Evolutionary conservation across 2,888 invertebrate species (phyloP).

Genomic region (Anthoptus insignis): DNA sequence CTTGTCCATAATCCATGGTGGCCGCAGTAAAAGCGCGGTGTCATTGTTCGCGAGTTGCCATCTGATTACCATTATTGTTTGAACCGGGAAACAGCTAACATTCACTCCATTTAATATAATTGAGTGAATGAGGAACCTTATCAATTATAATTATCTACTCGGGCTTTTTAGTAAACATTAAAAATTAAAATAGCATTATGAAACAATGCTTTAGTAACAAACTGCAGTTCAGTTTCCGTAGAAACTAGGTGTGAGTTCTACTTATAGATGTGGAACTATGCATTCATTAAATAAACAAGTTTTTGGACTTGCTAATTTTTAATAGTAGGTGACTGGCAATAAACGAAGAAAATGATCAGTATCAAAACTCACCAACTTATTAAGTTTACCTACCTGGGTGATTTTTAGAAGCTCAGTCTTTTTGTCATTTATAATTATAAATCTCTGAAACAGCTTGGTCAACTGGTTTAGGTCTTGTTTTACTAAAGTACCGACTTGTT

Average conservation of each 20-base stretch:
- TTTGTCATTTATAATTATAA: too few species aligned
- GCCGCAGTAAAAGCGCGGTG: constrained; percentile 67
- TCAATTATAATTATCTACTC: constrained; percentile 75
- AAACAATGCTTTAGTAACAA: constrained; percentile 33
- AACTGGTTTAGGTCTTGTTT: too few species aligned
- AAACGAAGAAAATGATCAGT: too few species aligned
- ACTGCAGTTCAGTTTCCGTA: constrained; percentile 24
- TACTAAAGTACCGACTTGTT: too few species aligned
- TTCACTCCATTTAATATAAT: constrained; percentile 84
- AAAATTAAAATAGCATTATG: constrained; percentile 52
- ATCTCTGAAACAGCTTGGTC: too few species aligned
- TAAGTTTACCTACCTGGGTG: too few species aligned
- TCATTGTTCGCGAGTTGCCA: constrained; percentile 80
- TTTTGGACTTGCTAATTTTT: not conserved
- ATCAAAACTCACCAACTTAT: too few species aligned
- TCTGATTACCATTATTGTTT: constrained; percentile 83
- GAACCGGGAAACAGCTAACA: constrained; percentile 79
- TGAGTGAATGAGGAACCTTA: constrained; percentile 82
- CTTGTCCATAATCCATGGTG: constrained; percentile 51
- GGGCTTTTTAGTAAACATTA: constrained; percentile 49
- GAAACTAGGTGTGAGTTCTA: constrained; percentile 10
- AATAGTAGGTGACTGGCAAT: too few species aligned
- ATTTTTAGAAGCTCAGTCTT: too few species aligned
- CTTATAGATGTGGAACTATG: not conserved
- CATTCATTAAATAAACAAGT: not conserved